These are phyloP conservation scores for Sipha flava DNA, from an alignment of 1,140 invertebrate species.

Conservation along the genomic window DNA sequence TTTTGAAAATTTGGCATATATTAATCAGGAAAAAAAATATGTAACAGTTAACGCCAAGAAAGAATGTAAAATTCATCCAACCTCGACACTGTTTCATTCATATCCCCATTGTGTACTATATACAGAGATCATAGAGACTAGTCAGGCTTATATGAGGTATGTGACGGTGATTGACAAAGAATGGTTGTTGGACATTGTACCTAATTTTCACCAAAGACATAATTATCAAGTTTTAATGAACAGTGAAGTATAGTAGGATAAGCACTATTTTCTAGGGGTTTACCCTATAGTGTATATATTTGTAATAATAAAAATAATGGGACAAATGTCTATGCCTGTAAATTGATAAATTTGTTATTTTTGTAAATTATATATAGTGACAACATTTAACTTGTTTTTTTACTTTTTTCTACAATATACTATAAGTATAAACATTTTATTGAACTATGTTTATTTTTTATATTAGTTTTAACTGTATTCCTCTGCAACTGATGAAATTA, in stretches of 20 bases:
- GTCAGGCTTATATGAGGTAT: constrained; percentile 69
- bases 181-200: constrained; percentile 59
- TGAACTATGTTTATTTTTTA: too few species aligned
- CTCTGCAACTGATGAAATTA: too few species aligned
- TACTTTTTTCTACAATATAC: too few species aligned
- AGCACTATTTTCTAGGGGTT: too few species aligned
- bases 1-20: constrained; percentile 82
- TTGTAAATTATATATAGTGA: too few species aligned
- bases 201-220: constrained; percentile 43
- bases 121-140: constrained; percentile 79
- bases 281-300: too few species aligned
- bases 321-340: too few species aligned
- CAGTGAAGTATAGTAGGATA: constrained; percentile 46
- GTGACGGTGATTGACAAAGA: constrained; percentile 62
- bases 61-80: constrained; percentile 71
- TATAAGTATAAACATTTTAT: too few species aligned
- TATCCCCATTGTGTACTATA: constrained; percentile 75
- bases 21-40: constrained; percentile 67
- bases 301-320: too few species aligned
- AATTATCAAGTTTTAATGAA: constrained; percentile 41
- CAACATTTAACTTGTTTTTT: too few species aligned
- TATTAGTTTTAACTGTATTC: too few species aligned
- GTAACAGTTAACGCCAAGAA: constrained; percentile 61
- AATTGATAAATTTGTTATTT: too few species aligned
- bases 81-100: constrained; percentile 63